These are phyloP conservation scores for Zaprionus vittiger DNA, from an alignment of 1,140 invertebrate species.

Conservation along the genomic window DNA sequence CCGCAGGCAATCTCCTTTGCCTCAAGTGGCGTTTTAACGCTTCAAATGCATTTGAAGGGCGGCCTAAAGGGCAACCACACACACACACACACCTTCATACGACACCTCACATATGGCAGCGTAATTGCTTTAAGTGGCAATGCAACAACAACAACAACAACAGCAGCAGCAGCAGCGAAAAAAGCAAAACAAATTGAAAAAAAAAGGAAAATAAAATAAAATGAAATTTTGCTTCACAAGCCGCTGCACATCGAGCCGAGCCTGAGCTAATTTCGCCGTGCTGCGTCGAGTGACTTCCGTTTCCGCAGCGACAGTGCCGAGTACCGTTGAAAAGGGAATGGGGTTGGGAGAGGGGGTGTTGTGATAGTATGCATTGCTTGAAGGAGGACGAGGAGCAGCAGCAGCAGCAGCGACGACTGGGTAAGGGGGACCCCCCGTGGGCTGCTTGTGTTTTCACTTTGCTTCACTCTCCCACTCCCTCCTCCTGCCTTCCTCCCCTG, in stretches of 20 bases:
- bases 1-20: constrained; percentile 15
- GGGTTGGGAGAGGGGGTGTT: background rate
- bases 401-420: background rate
- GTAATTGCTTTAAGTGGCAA: constrained; percentile 42
- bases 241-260: constrained; percentile 49
- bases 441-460: constrained; percentile 2
- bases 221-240: constrained; percentile 24
- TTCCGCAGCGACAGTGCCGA: constrained; percentile 56
- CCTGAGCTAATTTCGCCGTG: constrained; percentile 56
- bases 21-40: constrained; percentile 76
- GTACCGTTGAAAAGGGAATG: constrained; percentile 1
- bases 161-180: constrained; percentile 25
- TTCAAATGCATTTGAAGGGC: constrained; percentile 70
- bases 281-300: constrained; percentile 70
- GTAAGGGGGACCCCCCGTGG: background rate
- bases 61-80: constrained; percentile 50
- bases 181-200: constrained; percentile 14
- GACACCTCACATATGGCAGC: constrained; percentile 9
- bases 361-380: background rate
- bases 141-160: constrained; percentile 34
- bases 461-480: background rate
- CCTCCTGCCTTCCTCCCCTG: background rate
- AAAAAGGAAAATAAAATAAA: constrained; percentile 27
- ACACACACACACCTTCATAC: constrained; percentile 16
- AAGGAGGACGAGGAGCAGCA: background rate